These are phyloP conservation scores for Spialia ferax DNA, from an alignment of 2,888 invertebrate species.

Conservation along the genomic window DNA sequence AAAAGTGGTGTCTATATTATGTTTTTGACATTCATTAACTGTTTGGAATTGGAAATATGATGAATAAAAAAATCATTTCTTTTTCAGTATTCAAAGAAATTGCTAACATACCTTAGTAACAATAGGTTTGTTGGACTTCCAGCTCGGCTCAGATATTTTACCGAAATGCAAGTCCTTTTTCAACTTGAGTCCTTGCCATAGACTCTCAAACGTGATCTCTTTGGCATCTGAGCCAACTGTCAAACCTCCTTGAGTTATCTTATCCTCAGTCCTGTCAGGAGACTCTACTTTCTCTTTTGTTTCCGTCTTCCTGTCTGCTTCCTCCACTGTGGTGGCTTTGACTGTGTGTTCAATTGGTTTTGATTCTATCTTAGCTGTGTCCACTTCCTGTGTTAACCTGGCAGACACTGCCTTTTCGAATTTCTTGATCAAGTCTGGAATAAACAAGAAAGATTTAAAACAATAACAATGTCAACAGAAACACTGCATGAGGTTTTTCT, in stretches of 20 bases:
- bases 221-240: slow-evolving; percentile 64
- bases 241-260: slow-evolving; percentile 54
- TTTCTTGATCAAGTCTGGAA: slow-evolving; percentile 65
- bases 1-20: too few species aligned
- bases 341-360: slow-evolving; percentile 46
- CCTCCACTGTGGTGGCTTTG: slow-evolving; percentile 55
- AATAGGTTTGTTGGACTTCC: slow-evolving; percentile 72
- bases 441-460: not conserved
- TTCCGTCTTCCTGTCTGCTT: slow-evolving; percentile 47
- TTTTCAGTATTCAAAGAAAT: too few species aligned
- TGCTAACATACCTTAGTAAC: slow-evolving; percentile 71
- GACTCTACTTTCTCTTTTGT: slow-evolving; percentile 45
- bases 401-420: slow-evolving; percentile 67
- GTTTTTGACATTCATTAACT: too few species aligned
- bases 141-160: slow-evolving; percentile 72
- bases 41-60: too few species aligned
- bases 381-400: slow-evolving; percentile 51
- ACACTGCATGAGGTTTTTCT: not conserved
- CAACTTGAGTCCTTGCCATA: slow-evolving; percentile 72
- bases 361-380: slow-evolving; percentile 49
- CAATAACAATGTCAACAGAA: too few species aligned
- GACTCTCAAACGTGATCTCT: slow-evolving; percentile 70
- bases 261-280: slow-evolving; percentile 50
- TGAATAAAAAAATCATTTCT: not conserved
- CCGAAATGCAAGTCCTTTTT: slow-evolving; percentile 76